Conservation (phyloP, 2,888 invertebrate genomes). For the Diploptera punctata region DNA sequence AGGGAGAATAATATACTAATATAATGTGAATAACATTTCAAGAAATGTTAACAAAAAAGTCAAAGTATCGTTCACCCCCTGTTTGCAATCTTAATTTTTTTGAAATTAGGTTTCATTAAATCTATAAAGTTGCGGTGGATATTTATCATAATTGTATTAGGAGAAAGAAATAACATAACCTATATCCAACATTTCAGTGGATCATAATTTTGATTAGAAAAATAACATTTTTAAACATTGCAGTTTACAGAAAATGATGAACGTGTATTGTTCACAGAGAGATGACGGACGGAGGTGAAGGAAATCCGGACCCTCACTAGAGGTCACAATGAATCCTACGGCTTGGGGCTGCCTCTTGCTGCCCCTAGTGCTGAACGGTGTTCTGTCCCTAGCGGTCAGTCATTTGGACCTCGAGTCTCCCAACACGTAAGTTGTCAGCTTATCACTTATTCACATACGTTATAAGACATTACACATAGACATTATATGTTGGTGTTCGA, state of each 20-base stretch:
- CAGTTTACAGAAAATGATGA: too few species aligned
- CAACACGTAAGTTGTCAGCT: constrained; percentile 46
- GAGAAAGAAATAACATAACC: background rate
- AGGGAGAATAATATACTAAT: too few species aligned
- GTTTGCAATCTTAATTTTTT: too few species aligned
- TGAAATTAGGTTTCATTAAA: too few species aligned
- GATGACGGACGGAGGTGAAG: background rate
- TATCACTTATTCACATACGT: background rate
- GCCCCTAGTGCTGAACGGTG: background rate
- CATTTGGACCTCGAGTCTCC: constrained; percentile 48
- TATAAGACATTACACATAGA: background rate
- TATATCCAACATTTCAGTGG: background rate
- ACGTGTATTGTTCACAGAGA: background rate
- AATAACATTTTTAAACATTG: too few species aligned
- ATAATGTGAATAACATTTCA: too few species aligned
- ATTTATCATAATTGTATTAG: too few species aligned
- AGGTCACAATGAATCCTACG: constrained; percentile 5
- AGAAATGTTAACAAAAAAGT: too few species aligned
- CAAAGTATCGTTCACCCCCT: too few species aligned
- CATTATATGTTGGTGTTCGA: background rate
- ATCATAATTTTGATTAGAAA: too few species aligned
- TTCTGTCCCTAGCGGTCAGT: constrained; percentile 45
- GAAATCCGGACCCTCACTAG: background rate
- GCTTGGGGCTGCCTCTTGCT: constrained; percentile 21
- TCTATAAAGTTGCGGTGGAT: too few species aligned